Base-by-base conservation (phyloP, 2,113 vertebrate species). In the Eulemur macaco region DNA sequence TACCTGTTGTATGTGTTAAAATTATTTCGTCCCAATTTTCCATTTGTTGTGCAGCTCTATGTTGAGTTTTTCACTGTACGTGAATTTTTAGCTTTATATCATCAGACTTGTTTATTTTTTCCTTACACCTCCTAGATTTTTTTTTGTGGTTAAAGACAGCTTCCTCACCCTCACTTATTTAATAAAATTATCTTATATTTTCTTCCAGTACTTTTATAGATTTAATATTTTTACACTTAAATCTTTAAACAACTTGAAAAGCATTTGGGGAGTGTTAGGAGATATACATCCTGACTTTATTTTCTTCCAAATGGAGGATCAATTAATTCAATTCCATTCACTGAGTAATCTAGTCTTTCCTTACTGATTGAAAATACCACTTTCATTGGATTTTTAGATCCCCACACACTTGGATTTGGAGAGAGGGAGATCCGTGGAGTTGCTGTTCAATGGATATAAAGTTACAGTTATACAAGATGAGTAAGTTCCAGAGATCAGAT, bases 141-240 rank as follows among this genome's bases (percentile, higher is more conserved):
- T 20, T 31, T n/a, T 25, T 71, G 12, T 54, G 34, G 17, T 77
- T 31, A 52, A 21, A 91, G 96, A 84, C 14, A 17, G 9, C 17
- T 74, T 83, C 42, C 29, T 42, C 4, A 37, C 13, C 5, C 45
- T 80, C 50, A 66, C 1, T 66, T 29, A 78, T n/a, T 73, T 50
- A 18, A 31, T 5, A 78, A 74, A 69, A 76, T 31, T 29, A 74
- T 42, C 10, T 42, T 47, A 15, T 54, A 31, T 85, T 93, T 93
- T 93, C 95, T 95, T 88, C 71, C 56, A 91, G 77, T 76, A 14
- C 34, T 78, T 96, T 81, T 34, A 47, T 74, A 60, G 64, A 69
- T 83, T 77, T 58, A 63, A 29, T 50, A 76, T 96, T 90, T 86
- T 94, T 73, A 74, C 20, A 84, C 37, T 60, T 58, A 69, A 45